These are phyloP conservation scores for Mastomys natalensis DNA, from an alignment of 2,113 vertebrate genomes.

Conservation along the genomic window DNA sequence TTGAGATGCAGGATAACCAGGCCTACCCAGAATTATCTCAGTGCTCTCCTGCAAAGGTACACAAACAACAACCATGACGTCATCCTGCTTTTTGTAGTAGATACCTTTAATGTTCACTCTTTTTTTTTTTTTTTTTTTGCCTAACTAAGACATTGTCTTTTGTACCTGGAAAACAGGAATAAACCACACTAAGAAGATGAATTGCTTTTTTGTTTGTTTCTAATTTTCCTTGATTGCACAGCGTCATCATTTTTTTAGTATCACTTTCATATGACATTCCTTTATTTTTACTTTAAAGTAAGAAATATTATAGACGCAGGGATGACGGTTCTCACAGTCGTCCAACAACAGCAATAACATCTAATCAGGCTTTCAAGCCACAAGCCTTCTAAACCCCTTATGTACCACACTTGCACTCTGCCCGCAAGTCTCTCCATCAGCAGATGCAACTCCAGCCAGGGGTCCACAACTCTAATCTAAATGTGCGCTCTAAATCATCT, in stretches of 20 bases:
- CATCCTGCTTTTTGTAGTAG: not conserved
- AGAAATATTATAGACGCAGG: constrained; percentile 11
- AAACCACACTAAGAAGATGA: not conserved
- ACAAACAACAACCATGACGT: not conserved
- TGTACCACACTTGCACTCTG: not conserved
- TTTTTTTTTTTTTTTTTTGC: too few relatives aligned
- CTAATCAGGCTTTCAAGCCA: not conserved
- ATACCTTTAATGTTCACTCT: not conserved
- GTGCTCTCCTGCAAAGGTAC: not conserved
- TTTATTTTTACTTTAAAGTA: constrained; percentile 30
- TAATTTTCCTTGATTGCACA: not conserved
- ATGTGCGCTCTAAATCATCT: not conserved
- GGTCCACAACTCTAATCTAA: not conserved
- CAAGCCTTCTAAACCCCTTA: not conserved
- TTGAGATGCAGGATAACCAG: not conserved
- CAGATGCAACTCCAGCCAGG: not conserved
- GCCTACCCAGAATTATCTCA: not conserved
- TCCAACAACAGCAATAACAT: not conserved
- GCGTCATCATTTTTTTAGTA: constrained; percentile 7
- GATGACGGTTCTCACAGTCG: not conserved
- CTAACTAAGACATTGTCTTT: not conserved
- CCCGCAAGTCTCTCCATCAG: not conserved
- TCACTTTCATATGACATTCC: not conserved
- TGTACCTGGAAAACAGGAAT: not conserved
- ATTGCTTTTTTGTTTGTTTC: not conserved